Percentiles rank a stretch among this genome's conserved stretches.
Evolutionary conservation across 2,888 invertebrate species (phyloP).

Genomic region (Cerastis rubricosa): DNA sequence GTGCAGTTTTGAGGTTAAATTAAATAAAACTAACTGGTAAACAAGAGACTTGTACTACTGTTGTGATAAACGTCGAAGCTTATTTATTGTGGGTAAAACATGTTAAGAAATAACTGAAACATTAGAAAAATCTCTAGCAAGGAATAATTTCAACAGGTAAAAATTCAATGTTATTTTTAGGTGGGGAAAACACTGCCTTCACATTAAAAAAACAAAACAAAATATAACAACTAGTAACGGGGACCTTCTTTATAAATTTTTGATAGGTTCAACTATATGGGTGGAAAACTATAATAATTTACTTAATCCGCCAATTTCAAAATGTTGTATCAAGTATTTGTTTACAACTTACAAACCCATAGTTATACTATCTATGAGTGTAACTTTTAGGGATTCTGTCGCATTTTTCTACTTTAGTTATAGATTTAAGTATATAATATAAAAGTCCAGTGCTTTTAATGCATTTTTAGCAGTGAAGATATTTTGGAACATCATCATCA

Average conservation of each 20-base stretch:
- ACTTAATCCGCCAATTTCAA: neutral
- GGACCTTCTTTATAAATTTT: neutral
- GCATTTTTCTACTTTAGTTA: neutral
- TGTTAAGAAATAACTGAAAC: slow-evolving; percentile 8
- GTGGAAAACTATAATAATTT: neutral
- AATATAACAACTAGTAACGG: neutral
- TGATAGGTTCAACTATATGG: neutral
- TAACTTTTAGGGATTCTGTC: neutral
- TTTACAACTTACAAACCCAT: neutral
- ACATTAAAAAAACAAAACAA: neutral
- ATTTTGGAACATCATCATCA: neutral
- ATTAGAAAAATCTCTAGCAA: neutral
- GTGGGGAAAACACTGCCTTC: neutral
- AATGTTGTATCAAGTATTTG: neutral
- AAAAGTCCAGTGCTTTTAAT: neutral
- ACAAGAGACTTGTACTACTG: neutral
- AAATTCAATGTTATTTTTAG: neutral
- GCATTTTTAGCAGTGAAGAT: neutral
- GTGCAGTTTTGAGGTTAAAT: slow-evolving; percentile 30
- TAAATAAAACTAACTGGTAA: neutral
- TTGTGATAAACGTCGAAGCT: neutral
- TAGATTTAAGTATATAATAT: too few species aligned
- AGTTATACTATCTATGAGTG: neutral
- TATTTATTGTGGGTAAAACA: neutral
- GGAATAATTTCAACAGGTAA: slow-evolving; percentile 34